Conservation (phyloP, 2,797 vertebrate species). For the Sebastes diaconus region DNA sequence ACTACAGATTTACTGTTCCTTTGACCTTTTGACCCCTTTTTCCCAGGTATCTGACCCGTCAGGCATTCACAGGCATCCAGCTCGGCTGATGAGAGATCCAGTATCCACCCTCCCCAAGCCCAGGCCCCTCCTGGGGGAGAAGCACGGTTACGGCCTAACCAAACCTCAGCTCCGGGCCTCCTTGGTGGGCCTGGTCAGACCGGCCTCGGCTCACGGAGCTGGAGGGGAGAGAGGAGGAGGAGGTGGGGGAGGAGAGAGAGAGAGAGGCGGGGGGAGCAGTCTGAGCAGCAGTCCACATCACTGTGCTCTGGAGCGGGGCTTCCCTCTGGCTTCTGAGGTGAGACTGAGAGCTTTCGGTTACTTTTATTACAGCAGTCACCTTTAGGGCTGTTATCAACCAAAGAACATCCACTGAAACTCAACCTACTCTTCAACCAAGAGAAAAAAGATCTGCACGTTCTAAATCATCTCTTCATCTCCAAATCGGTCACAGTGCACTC, state of each 20-base stretch:
- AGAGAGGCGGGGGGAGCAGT: conserved; percentile 51
- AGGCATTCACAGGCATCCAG: conserved; percentile 73
- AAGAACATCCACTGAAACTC: neutral
- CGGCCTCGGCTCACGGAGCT: conserved; percentile 67
- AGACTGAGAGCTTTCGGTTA: neutral
- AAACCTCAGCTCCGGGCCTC: conserved; percentile 52
- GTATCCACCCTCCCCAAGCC: conserved; percentile 88
- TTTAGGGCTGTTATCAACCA: neutral
- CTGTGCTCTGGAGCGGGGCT: conserved; percentile 61
- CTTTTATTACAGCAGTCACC: neutral
- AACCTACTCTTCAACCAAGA: too few species aligned
- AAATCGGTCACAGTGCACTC: neutral
- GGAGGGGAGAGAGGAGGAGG: conserved; percentile 43
- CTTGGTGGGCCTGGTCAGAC: conserved; percentile 71
- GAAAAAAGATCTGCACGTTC: too few species aligned
- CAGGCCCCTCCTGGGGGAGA: conserved; percentile 70
- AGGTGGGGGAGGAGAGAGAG: conserved; percentile 37
- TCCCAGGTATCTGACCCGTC: conserved; percentile 81
- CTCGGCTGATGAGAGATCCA: conserved; percentile 82
- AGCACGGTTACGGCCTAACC: conserved; percentile 69
- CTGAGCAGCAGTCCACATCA: conserved; percentile 76
- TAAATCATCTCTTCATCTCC: neutral
- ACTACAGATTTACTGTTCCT: neutral
- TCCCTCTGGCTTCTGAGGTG: conserved; percentile 66
- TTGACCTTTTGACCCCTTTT: neutral